These are phyloP conservation scores for Eulimnadia texana DNA, from an alignment of 1,140 invertebrate genomes.

Conservation along the genomic window DNA sequence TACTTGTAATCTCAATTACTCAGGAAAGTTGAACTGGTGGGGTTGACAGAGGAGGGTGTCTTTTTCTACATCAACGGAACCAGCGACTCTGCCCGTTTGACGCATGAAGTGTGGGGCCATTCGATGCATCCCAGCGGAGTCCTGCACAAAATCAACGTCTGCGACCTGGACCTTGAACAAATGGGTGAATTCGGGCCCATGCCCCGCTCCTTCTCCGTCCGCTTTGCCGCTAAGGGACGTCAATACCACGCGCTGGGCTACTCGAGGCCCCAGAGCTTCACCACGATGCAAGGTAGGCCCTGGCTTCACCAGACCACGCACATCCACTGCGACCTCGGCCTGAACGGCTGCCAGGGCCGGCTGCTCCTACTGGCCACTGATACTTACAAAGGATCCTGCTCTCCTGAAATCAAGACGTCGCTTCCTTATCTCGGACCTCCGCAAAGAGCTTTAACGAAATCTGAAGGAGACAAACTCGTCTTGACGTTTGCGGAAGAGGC, in stretches of 20 bases:
- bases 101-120: constrained; percentile 17
- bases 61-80: constrained; percentile 13
- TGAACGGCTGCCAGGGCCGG: constrained; percentile 14
- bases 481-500: constrained; percentile 31
- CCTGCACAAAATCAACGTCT: constrained; percentile 5
- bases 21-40: not conserved
- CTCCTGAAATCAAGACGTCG: constrained; percentile 7
- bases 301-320: constrained; percentile 14
- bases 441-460: not conserved
- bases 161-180: constrained; percentile 16
- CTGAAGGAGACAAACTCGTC: constrained; percentile 24
- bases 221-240: constrained; percentile 16
- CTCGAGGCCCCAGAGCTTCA: not conserved
- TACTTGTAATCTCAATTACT: too few species aligned
- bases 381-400: constrained; percentile 17
- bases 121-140: constrained; percentile 11
- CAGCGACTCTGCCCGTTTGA: constrained; percentile 12
- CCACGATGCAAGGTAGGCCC: constrained; percentile 22
- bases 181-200: constrained; percentile 14
- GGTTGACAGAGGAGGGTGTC: constrained; percentile 15
- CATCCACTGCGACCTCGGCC: constrained; percentile 17
- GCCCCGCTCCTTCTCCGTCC: constrained; percentile 14
- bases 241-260: constrained; percentile 18
- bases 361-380: constrained; percentile 18
- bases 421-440: constrained; percentile 9